Evolutionary conservation across 2,113 vertebrate species (phyloP).

Genomic region (Erythrocebus patas): DNA sequence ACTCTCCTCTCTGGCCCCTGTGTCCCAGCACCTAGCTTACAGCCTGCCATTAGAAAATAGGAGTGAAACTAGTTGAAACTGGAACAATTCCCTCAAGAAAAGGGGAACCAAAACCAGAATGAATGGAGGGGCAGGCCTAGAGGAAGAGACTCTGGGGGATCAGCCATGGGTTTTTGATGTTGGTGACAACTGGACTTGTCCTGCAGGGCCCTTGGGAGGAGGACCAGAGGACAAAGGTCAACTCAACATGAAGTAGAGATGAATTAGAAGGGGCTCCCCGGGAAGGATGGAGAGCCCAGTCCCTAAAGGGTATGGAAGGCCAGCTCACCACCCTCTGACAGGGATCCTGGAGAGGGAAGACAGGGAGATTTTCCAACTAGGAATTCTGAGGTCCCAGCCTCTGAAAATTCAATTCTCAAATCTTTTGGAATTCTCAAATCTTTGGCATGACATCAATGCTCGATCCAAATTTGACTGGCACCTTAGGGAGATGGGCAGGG

Average conservation of each 20-base stretch:
- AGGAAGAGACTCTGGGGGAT: neutral
- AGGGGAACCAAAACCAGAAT: neutral
- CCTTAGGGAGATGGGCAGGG: neutral
- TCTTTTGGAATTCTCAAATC: neutral
- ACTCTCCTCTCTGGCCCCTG: neutral
- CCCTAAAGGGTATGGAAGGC: neutral
- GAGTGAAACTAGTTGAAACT: neutral
- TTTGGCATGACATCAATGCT: neutral
- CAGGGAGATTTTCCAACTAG: neutral
- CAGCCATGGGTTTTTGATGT: neutral
- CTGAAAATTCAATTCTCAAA: neutral
- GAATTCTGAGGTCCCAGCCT: neutral
- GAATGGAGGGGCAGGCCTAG: rapidly evolving
- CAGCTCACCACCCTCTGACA: neutral
- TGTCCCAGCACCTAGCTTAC: too few relatives aligned
- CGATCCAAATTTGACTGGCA: neutral
- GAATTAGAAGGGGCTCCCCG: neutral
- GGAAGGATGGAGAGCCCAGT: neutral
- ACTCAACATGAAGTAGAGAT: neutral
- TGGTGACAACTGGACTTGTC: neutral
- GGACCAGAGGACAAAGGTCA: neutral
- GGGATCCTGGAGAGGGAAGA: neutral
- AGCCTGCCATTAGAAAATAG: neutral
- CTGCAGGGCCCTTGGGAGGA: neutral
- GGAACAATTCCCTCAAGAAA: neutral